Conservation (phyloP, 2,888 invertebrate genomes). For the Hartigia nigra region DNA sequence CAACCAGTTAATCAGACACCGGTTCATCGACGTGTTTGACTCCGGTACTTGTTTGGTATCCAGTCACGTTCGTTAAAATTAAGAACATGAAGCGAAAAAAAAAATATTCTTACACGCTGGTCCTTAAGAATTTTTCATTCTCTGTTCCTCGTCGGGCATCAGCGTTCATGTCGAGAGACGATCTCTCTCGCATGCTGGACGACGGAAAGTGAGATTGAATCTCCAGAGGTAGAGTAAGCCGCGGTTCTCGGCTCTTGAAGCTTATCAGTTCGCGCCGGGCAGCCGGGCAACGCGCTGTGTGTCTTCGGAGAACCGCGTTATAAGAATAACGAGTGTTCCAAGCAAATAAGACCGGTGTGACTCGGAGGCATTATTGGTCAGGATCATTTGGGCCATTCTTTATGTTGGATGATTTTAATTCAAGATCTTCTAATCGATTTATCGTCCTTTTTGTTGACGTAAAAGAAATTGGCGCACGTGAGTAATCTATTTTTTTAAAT, state of each 20-base stretch:
- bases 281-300: conserved; percentile 45
- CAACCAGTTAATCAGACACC: not conserved
- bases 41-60: not conserved
- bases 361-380: not conserved
- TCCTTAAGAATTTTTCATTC: not conserved
- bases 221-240: conserved; percentile 32
- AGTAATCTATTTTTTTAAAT: not conserved
- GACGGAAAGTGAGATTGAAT: conserved; percentile 36
- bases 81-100: not conserved
- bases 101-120: not conserved
- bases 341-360: not conserved
- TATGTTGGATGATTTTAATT: not conserved
- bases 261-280: conserved; percentile 50
- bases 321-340: not conserved
- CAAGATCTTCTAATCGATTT: not conserved
- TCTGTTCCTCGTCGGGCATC: conserved; percentile 7
- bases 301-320: conserved; percentile 15
- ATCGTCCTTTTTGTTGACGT: not conserved
- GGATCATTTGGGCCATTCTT: not conserved
- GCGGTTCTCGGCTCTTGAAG: conserved; percentile 24
- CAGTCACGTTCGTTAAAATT: conserved; percentile 5
- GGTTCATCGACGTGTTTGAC: conserved; percentile 2
- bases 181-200: conserved; percentile 10
- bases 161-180: not conserved
- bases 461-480: not conserved